Evolutionary conservation across 1,140 invertebrate species (phyloP), one percentile per base, ranked within the genome.

Genomic region (Tetraneura akinire): DNA sequence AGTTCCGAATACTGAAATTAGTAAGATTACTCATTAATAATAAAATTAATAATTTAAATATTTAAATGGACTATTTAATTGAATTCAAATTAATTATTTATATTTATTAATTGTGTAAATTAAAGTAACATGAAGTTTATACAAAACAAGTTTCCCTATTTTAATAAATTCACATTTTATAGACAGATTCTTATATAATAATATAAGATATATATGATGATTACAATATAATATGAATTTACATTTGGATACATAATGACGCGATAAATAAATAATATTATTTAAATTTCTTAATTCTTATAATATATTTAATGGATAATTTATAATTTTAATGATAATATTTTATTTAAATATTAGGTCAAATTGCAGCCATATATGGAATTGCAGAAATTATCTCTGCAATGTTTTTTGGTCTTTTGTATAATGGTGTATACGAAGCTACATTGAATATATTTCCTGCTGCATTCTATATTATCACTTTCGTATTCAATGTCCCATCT

Each of bases 1-100:
- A 51, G 68, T 51, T 14, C 68, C 47, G 23, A 71, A 29, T 10
- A 29, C 68, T 18, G 68, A 71, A 51, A 14, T 71, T 45, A 51
- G 68, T 71, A 51, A 71, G 66, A 26, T 3, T 13, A 5, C n/a
- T n/a, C n/a, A n/a, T n/a, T n/a, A n/a, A n/a, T n/a, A n/a, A n/a
- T n/a, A n/a, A n/a, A n/a, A n/a, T n/a, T n/a, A n/a, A n/a, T n/a
- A n/a, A n/a, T n/a, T n/a, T n/a, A n/a, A n/a, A n/a, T n/a, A n/a
- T n/a, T n/a, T n/a, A n/a, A n/a, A n/a, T n/a, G n/a, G n/a, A 14
- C 13, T 3, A 1, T 0, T 23, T 1, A 21, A 11, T 53, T 11
- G 3, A 16, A 14, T 29, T 62, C 8, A 29, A 1, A 29, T 29
- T 62, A 16, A 9, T 62, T 55, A 3, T 26, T 62, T n/a, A 62